These are phyloP conservation scores for Tachyglossus aculeatus DNA, from an alignment of 2,797 vertebrate genomes.

Conservation along the genomic window DNA sequence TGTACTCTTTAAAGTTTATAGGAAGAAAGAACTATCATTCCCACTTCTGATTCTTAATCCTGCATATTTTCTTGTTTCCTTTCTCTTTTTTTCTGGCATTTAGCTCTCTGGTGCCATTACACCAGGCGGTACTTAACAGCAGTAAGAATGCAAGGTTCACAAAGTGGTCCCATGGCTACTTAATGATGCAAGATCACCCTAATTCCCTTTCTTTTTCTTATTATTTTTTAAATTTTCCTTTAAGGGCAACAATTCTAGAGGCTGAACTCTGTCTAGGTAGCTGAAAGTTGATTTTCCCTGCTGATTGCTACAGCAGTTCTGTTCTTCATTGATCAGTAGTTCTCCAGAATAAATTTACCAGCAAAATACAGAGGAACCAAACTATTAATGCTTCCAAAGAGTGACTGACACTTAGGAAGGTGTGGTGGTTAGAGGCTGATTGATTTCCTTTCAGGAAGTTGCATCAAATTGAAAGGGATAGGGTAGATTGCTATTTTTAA, in stretches of 20 bases:
- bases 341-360: constrained; percentile 40
- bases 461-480: constrained; percentile 30
- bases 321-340: constrained; percentile 29
- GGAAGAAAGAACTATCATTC: constrained; percentile 16
- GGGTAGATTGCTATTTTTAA: constrained; percentile 32
- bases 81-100: constrained; percentile 22
- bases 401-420: constrained; percentile 16
- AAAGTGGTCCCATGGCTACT: constrained; percentile 11
- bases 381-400: constrained; percentile 22
- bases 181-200: constrained; percentile 37
- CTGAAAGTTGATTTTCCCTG: constrained; percentile 49
- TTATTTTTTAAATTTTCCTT: constrained; percentile 62
- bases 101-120: constrained; percentile 16
- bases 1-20: constrained; percentile 3
- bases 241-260: constrained; percentile 39
- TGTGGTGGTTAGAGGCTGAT: constrained; percentile 26
- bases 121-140: constrained; percentile 24
- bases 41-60: neutral
- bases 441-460: constrained; percentile 22
- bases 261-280: constrained; percentile 51
- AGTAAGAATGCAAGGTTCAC: constrained; percentile 27
- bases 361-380: too few relatives aligned
- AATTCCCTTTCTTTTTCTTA: constrained; percentile 46
- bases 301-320: constrained; percentile 15
- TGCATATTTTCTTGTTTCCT: constrained; percentile 24